Evolutionary conservation across 2,888 invertebrate species (phyloP), one percentile per base, ranked within the genome.

Genomic region (Heliconius charithonia): DNA sequence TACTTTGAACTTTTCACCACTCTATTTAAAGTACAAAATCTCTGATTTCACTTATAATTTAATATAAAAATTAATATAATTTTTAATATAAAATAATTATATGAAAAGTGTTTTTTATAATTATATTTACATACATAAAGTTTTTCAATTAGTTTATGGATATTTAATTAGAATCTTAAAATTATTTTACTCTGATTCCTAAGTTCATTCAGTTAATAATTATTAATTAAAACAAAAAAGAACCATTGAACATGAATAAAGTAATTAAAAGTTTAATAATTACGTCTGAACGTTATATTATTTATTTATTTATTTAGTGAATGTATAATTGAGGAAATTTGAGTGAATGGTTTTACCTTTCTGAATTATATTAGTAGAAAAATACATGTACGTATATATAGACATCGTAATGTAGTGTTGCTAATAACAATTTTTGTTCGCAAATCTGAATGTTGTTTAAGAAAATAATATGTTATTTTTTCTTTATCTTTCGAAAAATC

Each of bases 1-100:
- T 67, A 41, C 67, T 41, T 69, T 77, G 73, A 80, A 73, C 77
- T 80, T 75, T 77, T 75, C 51, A 71, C 51, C 41, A 41, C 73
- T 62, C 12, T 41, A 41, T 62, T 9, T 7, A 16, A 41, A 69
- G 37, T n/a, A 56, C 32, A 16, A 59, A 72, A n/a, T 10, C 22
- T 65, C 62, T 62, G 25, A 45, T 41, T 69, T 45, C 41, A 41
- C 2, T 25, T 69, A 25, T 45, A 41, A 27, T 45, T n/a, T n/a
- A n/a, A n/a, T n/a, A n/a, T n/a, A n/a, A n/a, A n/a, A n/a, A n/a
- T n/a, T n/a, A n/a, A n/a, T n/a, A n/a, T n/a, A n/a, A n/a, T n/a
- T n/a, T n/a, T n/a, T n/a, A n/a, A n/a, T n/a, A n/a, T n/a, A n/a
- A n/a, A n/a, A n/a, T n/a, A n/a, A n/a, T n/a, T n/a, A n/a, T n/a